phyloP scores from a whole-genome alignment of 2,797 vertebrate genomes.

The Hemibagrus guttatus region DNA sequence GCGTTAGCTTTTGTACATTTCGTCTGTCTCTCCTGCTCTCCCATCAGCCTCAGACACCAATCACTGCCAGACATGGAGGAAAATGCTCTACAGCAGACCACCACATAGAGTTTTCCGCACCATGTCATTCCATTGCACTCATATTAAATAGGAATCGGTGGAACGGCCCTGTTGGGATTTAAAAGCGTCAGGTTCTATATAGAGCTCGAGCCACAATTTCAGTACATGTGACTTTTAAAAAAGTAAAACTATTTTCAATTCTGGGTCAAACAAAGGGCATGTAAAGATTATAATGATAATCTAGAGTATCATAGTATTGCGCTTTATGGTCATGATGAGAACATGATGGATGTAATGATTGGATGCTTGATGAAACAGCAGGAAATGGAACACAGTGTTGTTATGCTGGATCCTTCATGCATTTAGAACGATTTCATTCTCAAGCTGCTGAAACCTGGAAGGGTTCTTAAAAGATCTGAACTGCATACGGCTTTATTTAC shows the following conservation, averaged over 20 bases:
- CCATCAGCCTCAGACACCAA: constrained; percentile 11
- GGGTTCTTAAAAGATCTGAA: background rate
- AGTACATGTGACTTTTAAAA: background rate
- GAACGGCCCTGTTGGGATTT: background rate
- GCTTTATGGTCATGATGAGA: background rate
- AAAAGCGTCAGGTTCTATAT: background rate
- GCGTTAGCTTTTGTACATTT: constrained; percentile 73
- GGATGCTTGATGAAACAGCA: background rate
- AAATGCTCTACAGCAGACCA: constrained; percentile 65
- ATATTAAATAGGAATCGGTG: constrained; percentile 28
- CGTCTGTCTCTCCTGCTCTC: constrained; percentile 56
- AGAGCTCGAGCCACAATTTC: background rate
- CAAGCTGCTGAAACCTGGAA: background rate
- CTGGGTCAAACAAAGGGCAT: background rate
- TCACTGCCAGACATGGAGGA: constrained; percentile 62
- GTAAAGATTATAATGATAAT: background rate
- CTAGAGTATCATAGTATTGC: background rate
- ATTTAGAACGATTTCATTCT: background rate
- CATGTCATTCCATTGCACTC: constrained; percentile 51
- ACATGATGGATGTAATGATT: background rate
- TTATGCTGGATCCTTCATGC: background rate
- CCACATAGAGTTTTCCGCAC: constrained; percentile 67
- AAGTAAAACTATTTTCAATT: background rate
- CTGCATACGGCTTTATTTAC: background rate
- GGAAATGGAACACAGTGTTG: background rate